phyloP scores from a whole-genome alignment of 2,113 vertebrate species.

The Ailurus styani region DNA sequence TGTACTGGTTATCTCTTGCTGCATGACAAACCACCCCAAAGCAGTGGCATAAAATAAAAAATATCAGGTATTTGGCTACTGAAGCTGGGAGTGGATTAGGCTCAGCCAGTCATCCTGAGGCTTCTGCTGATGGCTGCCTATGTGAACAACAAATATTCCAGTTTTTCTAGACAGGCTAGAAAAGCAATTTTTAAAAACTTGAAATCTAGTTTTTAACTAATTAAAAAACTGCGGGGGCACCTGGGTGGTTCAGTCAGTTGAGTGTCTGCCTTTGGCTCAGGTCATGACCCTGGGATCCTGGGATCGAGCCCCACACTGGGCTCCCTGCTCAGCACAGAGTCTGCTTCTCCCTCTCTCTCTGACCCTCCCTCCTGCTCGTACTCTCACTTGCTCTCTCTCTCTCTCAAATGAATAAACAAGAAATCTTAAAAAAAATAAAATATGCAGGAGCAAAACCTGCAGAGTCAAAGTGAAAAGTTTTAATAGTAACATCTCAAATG shows the following conservation, averaged over 20 bases:
- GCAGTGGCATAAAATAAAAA: not conserved
- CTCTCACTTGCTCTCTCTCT: not conserved
- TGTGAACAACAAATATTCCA: not conserved
- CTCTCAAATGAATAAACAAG: not conserved
- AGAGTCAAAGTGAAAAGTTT: not conserved
- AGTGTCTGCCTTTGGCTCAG: not conserved
- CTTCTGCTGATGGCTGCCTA: not conserved
- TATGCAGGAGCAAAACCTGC: not conserved
- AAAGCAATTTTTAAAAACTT: not conserved
- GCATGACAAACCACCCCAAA: not conserved
- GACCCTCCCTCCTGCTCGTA: not conserved
- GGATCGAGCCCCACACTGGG: not conserved
- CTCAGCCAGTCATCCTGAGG: not conserved
- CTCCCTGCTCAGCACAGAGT: not conserved
- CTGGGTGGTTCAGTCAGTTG: not conserved
- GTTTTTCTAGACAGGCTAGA: not conserved
- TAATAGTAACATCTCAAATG: not conserved
- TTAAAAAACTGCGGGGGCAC: not conserved
- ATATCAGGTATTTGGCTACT: not conserved
- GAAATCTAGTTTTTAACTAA: not conserved
- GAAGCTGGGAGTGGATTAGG: not conserved
- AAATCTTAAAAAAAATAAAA: not conserved
- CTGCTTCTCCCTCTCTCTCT: not conserved
- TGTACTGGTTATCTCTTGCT: not conserved
- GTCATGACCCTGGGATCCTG: not conserved